A percentile compares a stretch with the other conserved stretches of the same genome.
Evolutionary conservation across 2,113 vertebrate genomes (phyloP).

Genomic region (Hippolais icterina): DNA sequence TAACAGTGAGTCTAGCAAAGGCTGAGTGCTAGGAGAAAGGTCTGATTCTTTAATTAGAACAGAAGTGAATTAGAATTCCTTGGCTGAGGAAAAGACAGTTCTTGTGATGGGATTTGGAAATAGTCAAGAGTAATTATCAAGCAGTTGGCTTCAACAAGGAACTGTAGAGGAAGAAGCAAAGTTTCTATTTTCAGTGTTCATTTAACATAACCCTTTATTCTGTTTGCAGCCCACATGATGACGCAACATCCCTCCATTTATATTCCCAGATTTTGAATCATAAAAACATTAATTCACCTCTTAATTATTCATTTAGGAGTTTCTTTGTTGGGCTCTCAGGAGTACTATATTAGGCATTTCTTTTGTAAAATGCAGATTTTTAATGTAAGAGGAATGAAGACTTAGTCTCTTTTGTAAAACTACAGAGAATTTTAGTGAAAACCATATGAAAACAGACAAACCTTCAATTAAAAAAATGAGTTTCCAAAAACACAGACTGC

Average conservation of each 20-base stretch:
- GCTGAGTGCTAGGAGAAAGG: neutral
- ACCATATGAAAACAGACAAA: constrained; percentile 62
- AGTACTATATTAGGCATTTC: constrained; percentile 61
- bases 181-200: constrained; percentile 72
- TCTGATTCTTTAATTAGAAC: constrained; percentile 43
- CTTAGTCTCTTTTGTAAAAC: constrained; percentile 44
- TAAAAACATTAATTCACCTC: constrained; percentile 64
- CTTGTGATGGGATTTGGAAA: constrained; percentile 67
- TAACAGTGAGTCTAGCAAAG: neutral
- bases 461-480: constrained; percentile 49
- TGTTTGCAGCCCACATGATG: constrained; percentile 70
- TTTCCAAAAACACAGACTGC: constrained; percentile 42
- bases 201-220: constrained; percentile 76
- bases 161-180: constrained; percentile 61
- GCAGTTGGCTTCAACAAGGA: constrained; percentile 55
- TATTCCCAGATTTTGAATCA: constrained; percentile 67
- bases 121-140: constrained; percentile 64
- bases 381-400: constrained; percentile 55
- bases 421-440: constrained; percentile 66
- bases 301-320: constrained; percentile 69
- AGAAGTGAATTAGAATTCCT: constrained; percentile 45
- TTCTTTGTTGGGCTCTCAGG: constrained; percentile 62
- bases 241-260: constrained; percentile 64
- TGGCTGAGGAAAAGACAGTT: constrained; percentile 53
- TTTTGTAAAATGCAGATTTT: constrained; percentile 63